Evolutionary conservation across 2,797 vertebrate genomes (phyloP), one percentile per base, ranked within the genome.

Genomic region (Melanotaenia trifasciata): DNA sequence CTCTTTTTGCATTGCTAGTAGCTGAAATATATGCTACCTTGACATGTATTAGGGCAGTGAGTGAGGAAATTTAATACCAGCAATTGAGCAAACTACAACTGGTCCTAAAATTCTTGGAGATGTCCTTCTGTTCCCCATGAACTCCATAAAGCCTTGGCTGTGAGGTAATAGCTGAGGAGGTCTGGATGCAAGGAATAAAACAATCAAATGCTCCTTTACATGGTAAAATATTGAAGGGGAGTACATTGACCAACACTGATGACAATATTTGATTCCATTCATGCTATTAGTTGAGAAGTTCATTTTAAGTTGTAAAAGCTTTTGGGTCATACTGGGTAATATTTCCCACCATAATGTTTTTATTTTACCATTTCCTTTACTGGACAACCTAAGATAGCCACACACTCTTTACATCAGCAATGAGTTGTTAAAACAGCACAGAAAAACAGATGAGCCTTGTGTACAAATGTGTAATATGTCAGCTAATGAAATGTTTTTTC

Each of bases 401-500:
- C 35, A 51, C 50, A 62, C 64, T 79, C 35, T 70, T 36, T 18
- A 9, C 24, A 72, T 65, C 56, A 70, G 78, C 74, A 70, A 16
- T 33, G 24, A 47, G n/a, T 50, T 40, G 38, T 64, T 65, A 24
- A 72, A 65, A 30, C 50, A 40, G 40, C 43, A 67, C 18, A 60
- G 58, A 59, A 70, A 65, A 61, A 61, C 51, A 64, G 73, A 67
- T 43, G 67, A 68, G 77, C 22, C 40, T 51, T 63, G 53, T 57
- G 64, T 66, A 58, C 3, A 57, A 33, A 66, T 54, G 67, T 70
- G 30, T 36, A 54, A 8, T 54, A 68, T 62, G 54, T 73, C 63
- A 54, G 61, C 67, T 80, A 71, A 87, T 85, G 50, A 87, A 87
- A 88, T 67, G 70, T 76, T 87, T 79, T 79, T 72, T 66, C 70